Evolutionary conservation across 1,140 invertebrate species (phyloP).

Genomic region (Euura saliciscinereae): DNA sequence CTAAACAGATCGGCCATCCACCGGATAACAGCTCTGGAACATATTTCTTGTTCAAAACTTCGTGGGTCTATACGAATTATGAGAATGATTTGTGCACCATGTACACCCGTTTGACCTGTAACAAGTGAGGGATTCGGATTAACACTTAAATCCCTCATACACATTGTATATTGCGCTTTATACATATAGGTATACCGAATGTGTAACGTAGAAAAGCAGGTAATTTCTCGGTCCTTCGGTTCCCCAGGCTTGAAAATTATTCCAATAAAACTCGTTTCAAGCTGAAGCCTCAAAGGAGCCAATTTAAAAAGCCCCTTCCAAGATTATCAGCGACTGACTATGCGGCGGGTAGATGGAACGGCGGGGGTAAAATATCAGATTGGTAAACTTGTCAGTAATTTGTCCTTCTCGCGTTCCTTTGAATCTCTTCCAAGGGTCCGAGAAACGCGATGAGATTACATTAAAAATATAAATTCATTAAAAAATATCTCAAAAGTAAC

Average conservation of each 20-base stretch:
- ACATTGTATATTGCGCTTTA: no score
- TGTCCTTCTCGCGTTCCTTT: constrained; percentile 43
- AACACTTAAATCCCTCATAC: no score
- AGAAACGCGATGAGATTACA: not conserved
- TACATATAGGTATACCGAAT: not conserved
- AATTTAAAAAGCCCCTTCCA: constrained; percentile 61
- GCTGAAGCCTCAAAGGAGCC: constrained; percentile 55
- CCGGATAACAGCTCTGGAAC: no score
- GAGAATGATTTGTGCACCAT: no score
- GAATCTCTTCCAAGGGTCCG: constrained; percentile 42
- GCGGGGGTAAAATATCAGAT: constrained; percentile 36
- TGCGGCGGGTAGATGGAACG: constrained; percentile 18
- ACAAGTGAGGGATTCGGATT: no score
- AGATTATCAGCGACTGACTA: constrained; percentile 50
- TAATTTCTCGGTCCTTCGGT: not conserved
- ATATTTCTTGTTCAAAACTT: no score
- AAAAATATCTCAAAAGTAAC: not conserved
- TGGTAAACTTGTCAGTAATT: constrained; percentile 56
- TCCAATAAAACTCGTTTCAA: constrained; percentile 58
- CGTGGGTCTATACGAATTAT: no score
- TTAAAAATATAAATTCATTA: constrained; percentile 6
- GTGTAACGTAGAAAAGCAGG: not conserved
- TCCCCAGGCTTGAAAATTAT: constrained; percentile 51
- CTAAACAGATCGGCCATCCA: no score
- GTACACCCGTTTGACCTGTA: no score